phyloP scores from a whole-genome alignment of 2,113 vertebrate genomes.

The Brachirus orientalis region DNA sequence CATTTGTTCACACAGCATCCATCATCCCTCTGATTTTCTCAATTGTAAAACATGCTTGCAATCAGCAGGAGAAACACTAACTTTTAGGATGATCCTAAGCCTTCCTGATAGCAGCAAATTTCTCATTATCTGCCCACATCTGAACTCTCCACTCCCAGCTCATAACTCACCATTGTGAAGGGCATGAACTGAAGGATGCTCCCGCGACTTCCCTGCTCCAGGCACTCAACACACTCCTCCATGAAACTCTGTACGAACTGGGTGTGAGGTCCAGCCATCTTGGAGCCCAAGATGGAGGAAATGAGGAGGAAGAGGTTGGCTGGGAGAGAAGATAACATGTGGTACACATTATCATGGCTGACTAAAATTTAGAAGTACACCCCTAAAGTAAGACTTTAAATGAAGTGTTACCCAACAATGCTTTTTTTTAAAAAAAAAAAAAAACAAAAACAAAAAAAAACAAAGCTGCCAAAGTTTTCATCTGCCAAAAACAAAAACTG shows the following conservation, averaged over 20 bases:
- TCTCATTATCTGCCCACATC: conserved; percentile 11
- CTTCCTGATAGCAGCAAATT: too few relatives aligned
- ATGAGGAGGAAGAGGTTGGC: conserved; percentile 97
- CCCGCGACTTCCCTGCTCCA: conserved; percentile 92
- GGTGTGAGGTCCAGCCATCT: conserved; percentile 93
- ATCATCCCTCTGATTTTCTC: too few relatives aligned
- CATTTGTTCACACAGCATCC: too few relatives aligned
- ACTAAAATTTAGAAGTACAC: neutral
- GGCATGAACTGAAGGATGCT: conserved; percentile 99
- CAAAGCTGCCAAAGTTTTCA: too few relatives aligned
- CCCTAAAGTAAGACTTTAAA: neutral
- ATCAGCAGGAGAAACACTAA: too few relatives aligned
- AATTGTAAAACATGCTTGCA: too few relatives aligned
- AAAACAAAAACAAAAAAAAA: too few relatives aligned
- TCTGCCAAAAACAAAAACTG: neutral
- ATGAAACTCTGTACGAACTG: conserved; percentile 99
- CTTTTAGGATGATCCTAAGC: too few relatives aligned
- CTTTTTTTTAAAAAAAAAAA: too few relatives aligned
- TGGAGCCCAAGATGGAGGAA: conserved; percentile 92
- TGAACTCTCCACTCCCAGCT: neutral
- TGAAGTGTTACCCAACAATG: neutral
- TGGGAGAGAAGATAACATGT: conserved; percentile 55
- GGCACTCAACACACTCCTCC: conserved; percentile 95
- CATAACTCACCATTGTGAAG: conserved; percentile 92
- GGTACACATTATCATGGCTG: neutral